Evolutionary conservation across 1,140 invertebrate species (phyloP).

Genomic region (Galendromus occidentalis): DNA sequence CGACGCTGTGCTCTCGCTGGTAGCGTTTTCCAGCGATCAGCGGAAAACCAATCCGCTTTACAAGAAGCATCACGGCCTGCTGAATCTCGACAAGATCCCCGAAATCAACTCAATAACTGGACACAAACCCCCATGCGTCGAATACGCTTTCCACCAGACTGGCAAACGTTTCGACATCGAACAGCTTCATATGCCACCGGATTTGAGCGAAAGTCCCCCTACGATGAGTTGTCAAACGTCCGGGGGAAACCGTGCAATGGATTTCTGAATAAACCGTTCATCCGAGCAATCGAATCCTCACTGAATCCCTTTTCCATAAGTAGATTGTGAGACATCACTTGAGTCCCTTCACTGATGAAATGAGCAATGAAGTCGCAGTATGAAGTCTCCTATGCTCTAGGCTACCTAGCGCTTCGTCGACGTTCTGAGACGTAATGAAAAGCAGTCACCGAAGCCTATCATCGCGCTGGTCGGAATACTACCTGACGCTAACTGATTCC

Average conservation of each 20-base stretch:
- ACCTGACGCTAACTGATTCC: too few species aligned
- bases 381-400: too few species aligned
- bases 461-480: too few species aligned
- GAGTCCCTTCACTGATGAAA: too few species aligned
- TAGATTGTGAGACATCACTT: too few species aligned
- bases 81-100: neutral
- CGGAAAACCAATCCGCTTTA: neutral
- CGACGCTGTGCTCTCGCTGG: neutral
- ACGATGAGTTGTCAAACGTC: slow-evolving; percentile 4
- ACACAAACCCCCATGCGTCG: neutral
- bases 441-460: too few species aligned
- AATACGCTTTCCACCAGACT: neutral
- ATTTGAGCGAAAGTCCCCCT: neutral
- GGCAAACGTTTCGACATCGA: neutral
- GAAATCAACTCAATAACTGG: neutral
- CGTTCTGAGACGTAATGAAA: too few species aligned
- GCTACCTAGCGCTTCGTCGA: too few species aligned
- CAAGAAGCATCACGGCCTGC: neutral
- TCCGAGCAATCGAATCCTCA: too few species aligned
- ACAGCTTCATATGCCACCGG: neutral
- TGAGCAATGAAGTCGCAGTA: too few species aligned
- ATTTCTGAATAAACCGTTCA: neutral
- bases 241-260: neutral
- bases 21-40: neutral
- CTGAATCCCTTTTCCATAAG: too few species aligned